Conservation (phyloP, 2,797 vertebrate genomes). For the Epinephelus awoara region DNA sequence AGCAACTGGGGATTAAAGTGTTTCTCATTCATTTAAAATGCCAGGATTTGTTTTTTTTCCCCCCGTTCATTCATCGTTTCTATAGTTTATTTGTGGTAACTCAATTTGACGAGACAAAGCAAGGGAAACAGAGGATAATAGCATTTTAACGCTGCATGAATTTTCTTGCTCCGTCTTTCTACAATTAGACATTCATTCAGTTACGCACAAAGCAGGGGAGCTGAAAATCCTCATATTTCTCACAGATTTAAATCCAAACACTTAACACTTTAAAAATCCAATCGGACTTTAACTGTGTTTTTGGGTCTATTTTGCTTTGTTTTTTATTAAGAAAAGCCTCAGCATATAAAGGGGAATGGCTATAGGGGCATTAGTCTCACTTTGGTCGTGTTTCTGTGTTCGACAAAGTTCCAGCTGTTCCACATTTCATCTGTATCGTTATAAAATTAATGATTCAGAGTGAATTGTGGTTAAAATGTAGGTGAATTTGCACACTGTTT, state of each 20-base stretch:
- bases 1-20: conserved; percentile 16
- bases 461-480: not conserved
- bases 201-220: not conserved
- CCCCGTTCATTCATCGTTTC: not conserved
- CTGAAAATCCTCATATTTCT: not conserved
- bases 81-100: not conserved
- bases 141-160: not conserved
- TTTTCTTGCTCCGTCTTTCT: not conserved
- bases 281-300: not conserved
- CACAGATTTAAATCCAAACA: not conserved
- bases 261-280: too few relatives aligned
- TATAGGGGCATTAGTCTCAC: not conserved
- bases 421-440: not conserved
- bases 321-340: not conserved
- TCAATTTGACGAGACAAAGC: not conserved
- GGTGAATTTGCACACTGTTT: too few relatives aligned
- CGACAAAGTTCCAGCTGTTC: not conserved
- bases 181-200: not conserved
- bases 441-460: not conserved
- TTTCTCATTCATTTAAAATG: not conserved
- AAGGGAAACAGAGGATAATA: not conserved
- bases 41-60: not conserved
- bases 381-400: not conserved
- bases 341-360: not conserved
- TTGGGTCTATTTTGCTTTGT: not conserved